Evolutionary conservation across 2,888 invertebrate genomes (phyloP).

Genomic region (Caenorhabditis panamensis): DNA sequence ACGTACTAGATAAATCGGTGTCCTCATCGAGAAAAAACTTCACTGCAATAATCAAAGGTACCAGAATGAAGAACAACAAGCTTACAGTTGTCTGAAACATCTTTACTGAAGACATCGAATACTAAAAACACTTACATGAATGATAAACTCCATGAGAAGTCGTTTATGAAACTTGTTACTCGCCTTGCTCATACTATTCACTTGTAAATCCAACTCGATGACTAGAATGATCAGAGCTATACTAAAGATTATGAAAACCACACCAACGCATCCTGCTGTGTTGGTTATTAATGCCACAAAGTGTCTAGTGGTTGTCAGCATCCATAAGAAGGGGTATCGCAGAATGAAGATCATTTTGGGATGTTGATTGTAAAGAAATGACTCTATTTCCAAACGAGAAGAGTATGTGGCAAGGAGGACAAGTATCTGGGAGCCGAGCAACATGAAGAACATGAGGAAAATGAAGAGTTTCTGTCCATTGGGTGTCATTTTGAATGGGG

Average conservation of each 20-base stretch:
- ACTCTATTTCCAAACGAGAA: not conserved
- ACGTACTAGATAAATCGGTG: constrained; percentile 9
- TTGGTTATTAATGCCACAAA: constrained; percentile 16
- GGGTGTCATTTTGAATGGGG: constrained; percentile 11
- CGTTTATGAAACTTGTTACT: constrained; percentile 20
- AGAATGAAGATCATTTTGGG: constrained; percentile 17
- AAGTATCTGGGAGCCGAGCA: not conserved
- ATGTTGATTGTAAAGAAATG: constrained; percentile 2
- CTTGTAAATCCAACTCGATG: constrained; percentile 29
- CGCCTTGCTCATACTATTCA: constrained; percentile 25
- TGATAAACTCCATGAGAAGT: not conserved
- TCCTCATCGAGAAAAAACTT: constrained; percentile 24
- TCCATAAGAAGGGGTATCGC: constrained; percentile 29
- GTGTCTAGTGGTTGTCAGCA: constrained; percentile 21
- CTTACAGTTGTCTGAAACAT: constrained; percentile 7
- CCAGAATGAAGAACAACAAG: constrained; percentile 16
- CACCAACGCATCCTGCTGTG: constrained; percentile 8
- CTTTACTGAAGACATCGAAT: not conserved
- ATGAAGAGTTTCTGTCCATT: constrained; percentile 10
- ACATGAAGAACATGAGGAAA: not conserved
- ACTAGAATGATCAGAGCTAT: constrained; percentile 8
- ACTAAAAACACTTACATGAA: constrained; percentile 6
- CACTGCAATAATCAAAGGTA: constrained; percentile 8
- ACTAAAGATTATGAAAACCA: constrained; percentile 9
- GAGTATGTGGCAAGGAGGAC: constrained; percentile 16